A percentile compares a stretch with the other conserved stretches of the same genome.
These are phyloP conservation scores for Lithophane semibrunnea DNA, from an alignment of 2,888 invertebrate species.

Conservation along the genomic window DNA sequence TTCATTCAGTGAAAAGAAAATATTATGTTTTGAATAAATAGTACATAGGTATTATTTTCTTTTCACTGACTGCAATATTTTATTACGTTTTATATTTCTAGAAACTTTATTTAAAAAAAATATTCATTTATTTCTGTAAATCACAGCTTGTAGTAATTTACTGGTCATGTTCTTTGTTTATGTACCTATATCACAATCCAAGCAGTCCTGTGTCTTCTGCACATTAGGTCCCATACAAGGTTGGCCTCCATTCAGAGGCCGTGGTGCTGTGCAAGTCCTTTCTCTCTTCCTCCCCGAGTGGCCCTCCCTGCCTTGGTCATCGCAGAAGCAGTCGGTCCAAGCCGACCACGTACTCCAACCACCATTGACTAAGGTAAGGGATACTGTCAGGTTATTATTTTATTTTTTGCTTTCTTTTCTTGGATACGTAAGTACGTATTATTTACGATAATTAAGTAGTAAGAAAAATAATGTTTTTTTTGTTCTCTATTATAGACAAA, in stretches of 20 bases:
- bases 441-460: background rate
- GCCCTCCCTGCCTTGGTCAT: constrained; percentile 88
- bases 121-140: background rate
- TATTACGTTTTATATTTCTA: background rate
- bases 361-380: constrained; percentile 93
- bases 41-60: background rate
- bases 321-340: constrained; percentile 96
- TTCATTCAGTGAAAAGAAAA: background rate
- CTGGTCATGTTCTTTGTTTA: background rate
- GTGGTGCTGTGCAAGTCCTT: constrained; percentile 96
- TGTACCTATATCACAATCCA: constrained; percentile 91
- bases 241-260: constrained; percentile 97
- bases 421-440: background rate
- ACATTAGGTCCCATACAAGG: constrained; percentile 95
- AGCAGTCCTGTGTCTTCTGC: constrained; percentile 95
- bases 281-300: constrained; percentile 94
- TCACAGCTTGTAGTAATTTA: background rate
- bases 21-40: background rate
- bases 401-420: background rate
- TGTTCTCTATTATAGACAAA: background rate
- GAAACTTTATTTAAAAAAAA: background rate
- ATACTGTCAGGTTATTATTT: background rate
- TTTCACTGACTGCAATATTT: background rate
- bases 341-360: constrained; percentile 98
- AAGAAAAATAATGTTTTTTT: background rate